These are phyloP conservation scores for Hippopotamyrus pictus DNA, from an alignment of 2,797 vertebrate genomes.

Conservation along the genomic window DNA sequence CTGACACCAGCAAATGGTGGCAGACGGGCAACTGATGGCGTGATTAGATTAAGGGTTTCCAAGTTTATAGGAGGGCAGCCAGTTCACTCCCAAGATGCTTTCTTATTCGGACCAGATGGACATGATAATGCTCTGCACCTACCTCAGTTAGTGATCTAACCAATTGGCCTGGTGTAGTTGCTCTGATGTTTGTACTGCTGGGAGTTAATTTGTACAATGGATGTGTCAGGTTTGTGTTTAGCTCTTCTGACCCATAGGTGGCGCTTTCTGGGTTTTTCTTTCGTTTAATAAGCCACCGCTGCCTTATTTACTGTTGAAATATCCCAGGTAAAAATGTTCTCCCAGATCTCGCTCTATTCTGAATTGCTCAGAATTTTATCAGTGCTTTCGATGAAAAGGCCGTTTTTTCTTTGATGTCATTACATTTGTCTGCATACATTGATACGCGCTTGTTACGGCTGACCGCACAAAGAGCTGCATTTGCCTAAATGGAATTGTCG, in stretches of 20 bases:
- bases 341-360: background rate
- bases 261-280: background rate
- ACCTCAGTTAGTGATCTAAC: constrained; percentile 6
- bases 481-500: background rate
- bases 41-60: constrained; percentile 51
- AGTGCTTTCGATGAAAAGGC: background rate
- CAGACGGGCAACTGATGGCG: constrained; percentile 53
- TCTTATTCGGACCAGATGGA: background rate
- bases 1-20: constrained; percentile 36
- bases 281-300: background rate
- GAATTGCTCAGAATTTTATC: background rate
- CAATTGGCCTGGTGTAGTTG: background rate
- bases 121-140: background rate
- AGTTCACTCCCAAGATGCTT: background rate
- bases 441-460: background rate
- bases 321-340: background rate
- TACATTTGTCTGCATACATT: background rate
- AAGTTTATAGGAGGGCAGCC: constrained; percentile 23
- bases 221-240: background rate
- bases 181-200: background rate
- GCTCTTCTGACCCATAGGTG: background rate
- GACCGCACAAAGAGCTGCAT: background rate
- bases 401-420: background rate
- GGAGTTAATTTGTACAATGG: background rate
- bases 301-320: background rate